Percentiles rank a stretch among this genome's conserved stretches.
Evolutionary conservation across 2,113 vertebrate species (phyloP).

Genomic region (Rhinolophus sinicus): DNA sequence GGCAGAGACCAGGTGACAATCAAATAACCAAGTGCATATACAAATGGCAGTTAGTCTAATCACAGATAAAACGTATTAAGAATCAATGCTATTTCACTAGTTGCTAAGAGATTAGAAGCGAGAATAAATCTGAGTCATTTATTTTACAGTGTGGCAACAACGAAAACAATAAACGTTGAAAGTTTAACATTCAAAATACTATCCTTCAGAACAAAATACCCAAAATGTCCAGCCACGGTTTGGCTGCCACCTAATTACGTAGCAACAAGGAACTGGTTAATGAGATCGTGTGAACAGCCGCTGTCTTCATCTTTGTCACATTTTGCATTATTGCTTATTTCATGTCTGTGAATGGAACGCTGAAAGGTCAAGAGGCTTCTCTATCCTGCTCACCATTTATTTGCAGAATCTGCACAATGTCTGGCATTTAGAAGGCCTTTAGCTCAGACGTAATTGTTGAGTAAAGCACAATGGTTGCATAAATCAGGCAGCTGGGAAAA

Average conservation of each 20-base stretch:
- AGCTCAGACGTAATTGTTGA: accelerated
- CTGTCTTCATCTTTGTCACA: neutral
- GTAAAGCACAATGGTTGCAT: neutral
- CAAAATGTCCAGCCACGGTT: accelerated
- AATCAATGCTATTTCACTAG: accelerated
- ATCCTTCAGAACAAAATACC: neutral
- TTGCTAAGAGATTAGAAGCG: accelerated
- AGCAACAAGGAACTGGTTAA: too few relatives aligned
- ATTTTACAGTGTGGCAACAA: accelerated
- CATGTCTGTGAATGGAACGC: neutral
- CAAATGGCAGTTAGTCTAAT: accelerated
- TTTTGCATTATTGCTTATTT: neutral
- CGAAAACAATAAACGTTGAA: neutral
- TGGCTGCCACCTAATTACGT: neutral
- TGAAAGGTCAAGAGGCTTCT: accelerated
- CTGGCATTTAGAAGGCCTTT: neutral
- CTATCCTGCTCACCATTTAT: too few relatives aligned
- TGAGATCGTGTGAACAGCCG: accelerated
- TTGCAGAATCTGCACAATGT: accelerated
- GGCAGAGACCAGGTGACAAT: neutral
- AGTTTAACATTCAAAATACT: neutral
- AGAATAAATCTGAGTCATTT: accelerated
- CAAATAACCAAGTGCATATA: neutral
- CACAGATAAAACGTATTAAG: accelerated
- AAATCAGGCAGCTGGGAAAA: neutral